These are phyloP conservation scores for Acropora tenuis DNA, from an alignment of 64 coral and sea anemone genomes.

Conservation along the genomic window DNA sequence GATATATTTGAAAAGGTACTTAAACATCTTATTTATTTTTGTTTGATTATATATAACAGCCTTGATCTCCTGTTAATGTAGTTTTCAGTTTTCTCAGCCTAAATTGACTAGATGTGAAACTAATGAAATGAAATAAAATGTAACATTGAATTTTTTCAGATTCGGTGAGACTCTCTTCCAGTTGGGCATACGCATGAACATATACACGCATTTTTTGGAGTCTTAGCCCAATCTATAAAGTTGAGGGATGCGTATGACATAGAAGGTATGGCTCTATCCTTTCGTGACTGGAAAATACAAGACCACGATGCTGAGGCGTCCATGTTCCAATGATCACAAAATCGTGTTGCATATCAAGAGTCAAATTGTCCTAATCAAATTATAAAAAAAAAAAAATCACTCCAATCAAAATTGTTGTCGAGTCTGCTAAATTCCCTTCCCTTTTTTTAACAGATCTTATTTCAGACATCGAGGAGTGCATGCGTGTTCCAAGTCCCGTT, in stretches of 20 bases:
- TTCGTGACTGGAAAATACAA: not conserved
- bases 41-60: not conserved
- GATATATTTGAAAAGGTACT: not conserved
- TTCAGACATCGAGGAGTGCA: not conserved
- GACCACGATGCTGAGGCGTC: not conserved
- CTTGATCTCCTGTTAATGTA: not conserved
- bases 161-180: not conserved
- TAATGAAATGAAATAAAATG: not conserved
- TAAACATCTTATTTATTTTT: not conserved
- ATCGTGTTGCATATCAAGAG: not conserved
- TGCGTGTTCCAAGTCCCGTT: not conserved
- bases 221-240: not conserved
- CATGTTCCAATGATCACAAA: not conserved
- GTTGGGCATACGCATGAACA: not conserved
- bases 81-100: not conserved
- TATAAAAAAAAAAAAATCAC: not conserved
- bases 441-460: not conserved
- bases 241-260: conserved; percentile 5
- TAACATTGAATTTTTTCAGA: not conserved
- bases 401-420: not conserved
- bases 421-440: not conserved
- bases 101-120: not conserved
- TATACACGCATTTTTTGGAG: not conserved
- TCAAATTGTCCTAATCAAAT: not conserved
- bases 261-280: not conserved